phyloP scores from a whole-genome alignment of 2,888 invertebrate genomes.

The Aporophyla nigra region DNA sequence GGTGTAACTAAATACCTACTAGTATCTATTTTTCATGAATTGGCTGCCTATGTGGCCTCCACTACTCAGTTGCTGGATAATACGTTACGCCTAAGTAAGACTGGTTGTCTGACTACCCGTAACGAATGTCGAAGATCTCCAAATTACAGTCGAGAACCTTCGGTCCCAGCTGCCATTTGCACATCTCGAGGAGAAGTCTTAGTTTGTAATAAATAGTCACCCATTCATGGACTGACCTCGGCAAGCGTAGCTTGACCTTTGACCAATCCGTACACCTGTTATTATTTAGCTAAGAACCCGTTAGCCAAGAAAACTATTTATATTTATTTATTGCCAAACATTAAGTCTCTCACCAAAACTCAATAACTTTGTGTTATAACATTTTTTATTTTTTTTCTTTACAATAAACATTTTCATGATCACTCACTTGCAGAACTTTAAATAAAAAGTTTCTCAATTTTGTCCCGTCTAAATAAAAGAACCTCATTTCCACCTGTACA shows the following conservation, averaged over 20 bases:
- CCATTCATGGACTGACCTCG: too few relatives aligned
- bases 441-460: slow-evolving; percentile 58
- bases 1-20: background rate
- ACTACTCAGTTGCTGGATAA: background rate
- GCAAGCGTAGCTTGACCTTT: too few relatives aligned
- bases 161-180: too few relatives aligned
- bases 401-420: slow-evolving; percentile 13
- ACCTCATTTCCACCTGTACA: slow-evolving; percentile 57
- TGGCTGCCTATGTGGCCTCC: background rate
- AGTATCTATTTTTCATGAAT: background rate
- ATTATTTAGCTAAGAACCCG: too few relatives aligned
- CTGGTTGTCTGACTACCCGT: too few relatives aligned
- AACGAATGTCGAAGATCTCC: too few relatives aligned
- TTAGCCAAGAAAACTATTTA: background rate
- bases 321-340: too few relatives aligned
- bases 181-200: too few relatives aligned
- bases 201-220: too few relatives aligned
- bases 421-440: slow-evolving; percentile 38
- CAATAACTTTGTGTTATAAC: too few relatives aligned
- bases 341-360: background rate
- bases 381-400: background rate
- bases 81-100: background rate
- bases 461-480: slow-evolving; percentile 55
- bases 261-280: too few relatives aligned
- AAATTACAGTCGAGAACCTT: background rate